Conservation (phyloP, 2,113 vertebrate genomes). For the Psephotus haematonotus region DNA sequence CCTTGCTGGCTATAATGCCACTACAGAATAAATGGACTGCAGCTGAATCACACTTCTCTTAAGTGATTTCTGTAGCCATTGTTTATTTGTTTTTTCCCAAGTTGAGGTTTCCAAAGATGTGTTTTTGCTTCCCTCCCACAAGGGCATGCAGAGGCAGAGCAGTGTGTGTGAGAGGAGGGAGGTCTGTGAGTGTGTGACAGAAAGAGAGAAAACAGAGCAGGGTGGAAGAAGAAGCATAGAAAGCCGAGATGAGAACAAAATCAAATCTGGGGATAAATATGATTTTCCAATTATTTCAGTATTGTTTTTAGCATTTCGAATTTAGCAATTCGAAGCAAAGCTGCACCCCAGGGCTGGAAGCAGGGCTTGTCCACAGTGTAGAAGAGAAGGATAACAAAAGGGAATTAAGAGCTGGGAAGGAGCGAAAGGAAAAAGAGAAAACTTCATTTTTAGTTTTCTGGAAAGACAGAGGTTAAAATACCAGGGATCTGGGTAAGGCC, state of each 20-base stretch:
- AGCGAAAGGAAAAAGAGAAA: not conserved
- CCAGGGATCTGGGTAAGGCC: not conserved
- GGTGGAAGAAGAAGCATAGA: not conserved
- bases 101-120: not conserved
- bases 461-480: not conserved
- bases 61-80: not conserved
- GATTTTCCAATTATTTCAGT: not conserved
- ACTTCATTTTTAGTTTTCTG: not conserved
- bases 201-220: not conserved
- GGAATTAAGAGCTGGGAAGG: not conserved
- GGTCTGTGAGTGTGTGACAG: not conserved
- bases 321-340: not conserved
- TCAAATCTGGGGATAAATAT: not conserved
- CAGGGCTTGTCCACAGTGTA: rapidly evolving
- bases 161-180: not conserved
- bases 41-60: not conserved
- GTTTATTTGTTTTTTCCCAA: not conserved
- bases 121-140: not conserved
- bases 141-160: not conserved
- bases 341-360: not conserved
- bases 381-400: not conserved
- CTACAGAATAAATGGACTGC: not conserved
- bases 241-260: not conserved
- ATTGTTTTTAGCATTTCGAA: not conserved
- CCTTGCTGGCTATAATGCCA: not conserved